Percentiles rank a stretch among this genome's conserved stretches.
Evolutionary conservation across 2,797 vertebrate genomes (phyloP).

Genomic region (Borostomias antarcticus): DNA sequence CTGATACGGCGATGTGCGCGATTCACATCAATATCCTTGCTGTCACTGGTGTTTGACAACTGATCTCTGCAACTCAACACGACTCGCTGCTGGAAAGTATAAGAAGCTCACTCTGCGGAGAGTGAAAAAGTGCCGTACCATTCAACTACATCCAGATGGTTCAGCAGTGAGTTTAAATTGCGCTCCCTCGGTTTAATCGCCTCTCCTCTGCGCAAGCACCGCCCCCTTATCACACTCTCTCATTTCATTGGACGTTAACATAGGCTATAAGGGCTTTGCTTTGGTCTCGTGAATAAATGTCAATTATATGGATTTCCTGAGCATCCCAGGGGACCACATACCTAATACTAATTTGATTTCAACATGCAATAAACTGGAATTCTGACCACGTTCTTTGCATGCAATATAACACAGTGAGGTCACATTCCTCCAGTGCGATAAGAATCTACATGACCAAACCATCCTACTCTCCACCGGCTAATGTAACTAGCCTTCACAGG

Average conservation of each 20-base stretch:
- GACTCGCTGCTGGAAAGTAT: conserved; percentile 17
- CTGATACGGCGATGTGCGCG: conserved; percentile 32
- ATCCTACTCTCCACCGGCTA: background rate
- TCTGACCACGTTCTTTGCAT: background rate
- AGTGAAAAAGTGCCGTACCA: conserved; percentile 28
- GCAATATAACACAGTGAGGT: background rate
- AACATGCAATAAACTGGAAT: background rate
- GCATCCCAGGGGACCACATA: conserved; percentile 26
- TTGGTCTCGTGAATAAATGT: conserved; percentile 47
- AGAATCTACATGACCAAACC: background rate
- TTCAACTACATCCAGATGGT: conserved; percentile 46
- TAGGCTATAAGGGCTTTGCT: conserved; percentile 15
- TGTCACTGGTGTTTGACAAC: conserved; percentile 13
- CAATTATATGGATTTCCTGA: conserved; percentile 47
- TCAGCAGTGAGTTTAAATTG: conserved; percentile 84
- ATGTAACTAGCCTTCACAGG: background rate
- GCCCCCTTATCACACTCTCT: conserved; percentile 44
- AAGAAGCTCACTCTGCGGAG: conserved; percentile 42
- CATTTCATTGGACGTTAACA: conserved; percentile 59
- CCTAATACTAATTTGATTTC: conserved; percentile 34
- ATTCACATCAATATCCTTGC: conserved; percentile 32
- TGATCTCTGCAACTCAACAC: conserved; percentile 23
- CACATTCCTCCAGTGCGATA: background rate
- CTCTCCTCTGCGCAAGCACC: conserved; percentile 35
- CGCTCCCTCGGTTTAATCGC: conserved; percentile 88